phyloP scores from a whole-genome alignment of 1,140 invertebrate genomes.

The Drosophila bipectinata region DNA sequence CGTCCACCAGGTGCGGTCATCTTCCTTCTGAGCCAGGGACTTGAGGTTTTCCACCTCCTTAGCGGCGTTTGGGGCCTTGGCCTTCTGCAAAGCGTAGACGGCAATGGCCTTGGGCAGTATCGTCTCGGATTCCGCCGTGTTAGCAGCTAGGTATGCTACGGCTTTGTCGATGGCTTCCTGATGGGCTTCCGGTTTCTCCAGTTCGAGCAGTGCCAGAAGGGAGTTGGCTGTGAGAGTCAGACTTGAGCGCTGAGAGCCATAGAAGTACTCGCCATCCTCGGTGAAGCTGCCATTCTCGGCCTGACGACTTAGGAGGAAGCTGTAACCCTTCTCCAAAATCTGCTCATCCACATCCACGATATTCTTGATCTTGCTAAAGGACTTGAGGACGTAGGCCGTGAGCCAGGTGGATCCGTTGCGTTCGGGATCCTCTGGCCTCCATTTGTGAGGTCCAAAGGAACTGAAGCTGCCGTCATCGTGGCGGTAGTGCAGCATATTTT shows the following conservation, averaged over 20 bases:
- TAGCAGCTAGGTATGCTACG: constrained; percentile 83
- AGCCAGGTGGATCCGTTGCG: constrained; percentile 95
- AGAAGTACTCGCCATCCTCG: constrained; percentile 90
- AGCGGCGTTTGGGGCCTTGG: constrained; percentile 85
- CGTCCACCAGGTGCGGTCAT: constrained; percentile 80
- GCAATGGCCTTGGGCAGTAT: constrained; percentile 91
- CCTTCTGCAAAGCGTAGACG: constrained; percentile 90
- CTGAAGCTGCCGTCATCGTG: constrained; percentile 97
- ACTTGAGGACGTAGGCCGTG: constrained; percentile 96
- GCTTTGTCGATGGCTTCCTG: constrained; percentile 83
- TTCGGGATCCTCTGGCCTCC: constrained; percentile 62
- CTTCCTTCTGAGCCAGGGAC: constrained; percentile 59
- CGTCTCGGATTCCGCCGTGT: constrained; percentile 85
- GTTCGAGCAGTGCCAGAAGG: constrained; percentile 91
- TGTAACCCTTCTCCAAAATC: constrained; percentile 89
- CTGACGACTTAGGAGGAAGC: constrained; percentile 92
- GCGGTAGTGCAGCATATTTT: constrained; percentile 95
- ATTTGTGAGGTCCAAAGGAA: constrained; percentile 89
- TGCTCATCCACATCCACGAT: constrained; percentile 91
- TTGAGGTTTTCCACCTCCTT: constrained; percentile 58
- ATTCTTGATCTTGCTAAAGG: constrained; percentile 91
- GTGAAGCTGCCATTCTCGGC: constrained; percentile 92
- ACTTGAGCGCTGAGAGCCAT: constrained; percentile 85
- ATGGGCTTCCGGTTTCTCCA: constrained; percentile 79
- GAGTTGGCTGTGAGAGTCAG: constrained; percentile 91